phyloP scores from a whole-genome alignment of 2,797 vertebrate species.

The Vultur gryphus region DNA sequence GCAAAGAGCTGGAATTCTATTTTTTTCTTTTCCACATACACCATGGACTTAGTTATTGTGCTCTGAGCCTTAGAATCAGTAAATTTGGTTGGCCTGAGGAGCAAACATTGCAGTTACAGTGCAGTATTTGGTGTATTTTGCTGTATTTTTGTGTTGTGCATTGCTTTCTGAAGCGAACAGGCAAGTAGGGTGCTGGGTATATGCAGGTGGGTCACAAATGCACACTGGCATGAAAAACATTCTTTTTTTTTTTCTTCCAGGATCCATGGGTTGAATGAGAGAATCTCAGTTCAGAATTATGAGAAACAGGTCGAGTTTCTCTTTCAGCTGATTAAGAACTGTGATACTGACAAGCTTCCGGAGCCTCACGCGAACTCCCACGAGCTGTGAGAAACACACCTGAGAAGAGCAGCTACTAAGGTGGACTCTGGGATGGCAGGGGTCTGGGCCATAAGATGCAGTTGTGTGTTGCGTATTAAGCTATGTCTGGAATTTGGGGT shows the following conservation, averaged over 20 bases:
- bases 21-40: neutral
- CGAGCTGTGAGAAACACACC: conserved; percentile 78
- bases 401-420: neutral
- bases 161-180: neutral
- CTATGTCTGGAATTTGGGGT: neutral
- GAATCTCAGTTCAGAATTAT: conserved; percentile 86
- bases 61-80: neutral
- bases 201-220: neutral
- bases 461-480: neutral
- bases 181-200: neutral
- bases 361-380: conserved; percentile 75
- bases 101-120: neutral
- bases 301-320: conserved; percentile 87
- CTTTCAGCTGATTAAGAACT: conserved; percentile 89
- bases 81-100: neutral
- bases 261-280: conserved; percentile 92
- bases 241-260: conserved; percentile 64
- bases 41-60: neutral
- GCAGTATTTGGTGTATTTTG: neutral
- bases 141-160: neutral
- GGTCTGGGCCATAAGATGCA: neutral
- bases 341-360: conserved; percentile 76
- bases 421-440: neutral
- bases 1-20: neutral
- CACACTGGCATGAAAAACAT: neutral